Base-by-base conservation (phyloP, 2,797 vertebrate genomes). In the Lates japonicus region DNA sequence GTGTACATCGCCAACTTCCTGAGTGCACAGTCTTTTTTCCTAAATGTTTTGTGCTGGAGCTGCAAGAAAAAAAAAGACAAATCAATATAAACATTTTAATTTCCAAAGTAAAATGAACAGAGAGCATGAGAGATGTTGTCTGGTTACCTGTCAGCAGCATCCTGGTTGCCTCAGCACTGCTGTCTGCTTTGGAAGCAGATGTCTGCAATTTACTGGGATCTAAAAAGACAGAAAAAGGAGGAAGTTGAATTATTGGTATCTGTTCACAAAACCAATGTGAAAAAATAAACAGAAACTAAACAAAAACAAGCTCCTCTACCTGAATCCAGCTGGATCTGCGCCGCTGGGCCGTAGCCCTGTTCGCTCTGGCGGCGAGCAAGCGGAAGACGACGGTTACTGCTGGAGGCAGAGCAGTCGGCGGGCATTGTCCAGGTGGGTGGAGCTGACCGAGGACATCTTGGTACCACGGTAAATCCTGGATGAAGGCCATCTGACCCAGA, bases 281-380 rank as follows among this genome's bases (percentile, higher is more conserved):
- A n/a, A n/a, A 63, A 33, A 42, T 19, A 1, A 78, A 4, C 2
- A 66, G n/a, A 31, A 35, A 20, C 9, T 0, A 9, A 42, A 29
- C n/a, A 31, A 19, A 25, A 1, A 5, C 0, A 2, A 61, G 19
- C 0, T 17, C 14, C 22, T 25, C 13, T 92, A 98, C 98, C 98
- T 99, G 98, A 54, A 99, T 96, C 98, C 98, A 99, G 89, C 98
- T n/a, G 97, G 87, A 99, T 98, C 92, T 99, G 98, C 0, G 98
- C 99, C 1, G 98, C 98, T 0, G 98, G 98, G 65, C 98, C 98
- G 0, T 99, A 99, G 68, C 98, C 98, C 59, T 98, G 96, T 84
- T 99, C 98, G 0, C 99, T 99, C 93, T 99, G 12, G 98, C 98
- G 0, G 98, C 99, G 64, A 99, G n/a, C n/a, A n/a, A 99, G 79